Evolutionary conservation across 2,888 invertebrate genomes (phyloP), one percentile per base, ranked within the genome.

Genomic region (Eupithecia centaureata): DNA sequence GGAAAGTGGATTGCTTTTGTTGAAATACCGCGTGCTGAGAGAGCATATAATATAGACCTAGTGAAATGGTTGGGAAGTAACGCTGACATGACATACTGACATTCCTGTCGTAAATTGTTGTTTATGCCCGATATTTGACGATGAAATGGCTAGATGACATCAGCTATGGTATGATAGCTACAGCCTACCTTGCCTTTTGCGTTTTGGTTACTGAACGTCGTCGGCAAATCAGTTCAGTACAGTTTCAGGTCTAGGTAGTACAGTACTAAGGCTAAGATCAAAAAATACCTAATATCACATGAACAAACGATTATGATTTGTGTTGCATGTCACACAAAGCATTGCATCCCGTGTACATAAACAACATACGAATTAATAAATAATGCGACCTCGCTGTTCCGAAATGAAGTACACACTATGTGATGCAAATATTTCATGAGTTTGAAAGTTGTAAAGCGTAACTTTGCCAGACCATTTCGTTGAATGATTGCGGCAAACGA

Each of bases 341-440:
- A 52, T 15, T 4, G 52, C 25, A 52, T 52, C 52, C 52, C 52
- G 15, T 15, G 27, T 10, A 52, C 15, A 52, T 15, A 1, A 2
- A 25, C 27, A 30, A 8, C 15, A 7, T 28, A 28, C 15, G 5
- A n/a, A 13, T 32, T 7, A 56, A 56, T 56, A 56, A 28, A 30
- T 28, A 30, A 56, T 56, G 56, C 25, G 10, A 28, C 27, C 15
- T 10, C 5, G 28, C 5, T 13, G 30, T 47, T 25, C 25, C 22
- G 18, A n/a, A 28, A 27, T 56, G 30, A 56, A 56, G 15, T 30
- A 56, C 27, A n/a, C 7, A n/a, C 18, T 2, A 18, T 56, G 32
- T 28, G 18, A 28, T 56, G 56, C 18, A 56, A 56, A 56, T 56
- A 32, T 32, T 56, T 56, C 56, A 56, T 56, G n/a, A 56, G 32